Conservation (phyloP, 2,797 vertebrate species). For the Naso thynnoides region DNA sequence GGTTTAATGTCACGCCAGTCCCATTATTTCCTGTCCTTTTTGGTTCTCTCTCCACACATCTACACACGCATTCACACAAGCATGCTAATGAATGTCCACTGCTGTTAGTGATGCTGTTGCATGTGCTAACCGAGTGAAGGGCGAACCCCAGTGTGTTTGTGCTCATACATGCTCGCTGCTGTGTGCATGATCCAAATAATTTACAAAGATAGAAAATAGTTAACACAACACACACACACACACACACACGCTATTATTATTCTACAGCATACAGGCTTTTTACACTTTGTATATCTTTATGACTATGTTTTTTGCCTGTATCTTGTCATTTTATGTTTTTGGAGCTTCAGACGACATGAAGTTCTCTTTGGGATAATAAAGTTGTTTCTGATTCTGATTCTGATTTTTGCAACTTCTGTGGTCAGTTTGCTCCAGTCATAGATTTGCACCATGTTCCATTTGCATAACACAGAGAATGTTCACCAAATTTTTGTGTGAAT, state of each 20-base stretch:
- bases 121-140: slow-evolving; percentile 16
- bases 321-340: too few species aligned
- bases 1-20: slow-evolving; percentile 34
- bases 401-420: background rate
- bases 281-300: too few species aligned
- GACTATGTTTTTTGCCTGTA: too few species aligned
- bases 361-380: too few species aligned
- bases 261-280: too few species aligned
- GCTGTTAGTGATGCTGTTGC: background rate
- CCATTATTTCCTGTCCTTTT: slow-evolving; percentile 14
- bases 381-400: too few species aligned
- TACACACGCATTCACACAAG: slow-evolving; percentile 17
- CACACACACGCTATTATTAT: too few species aligned
- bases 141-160: background rate
- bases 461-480: background rate
- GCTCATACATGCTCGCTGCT: too few species aligned
- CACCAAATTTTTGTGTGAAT: background rate
- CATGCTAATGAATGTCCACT: slow-evolving; percentile 15
- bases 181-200: background rate
- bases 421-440: background rate
- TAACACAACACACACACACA: background rate
- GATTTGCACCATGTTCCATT: background rate
- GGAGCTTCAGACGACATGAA: too few species aligned
- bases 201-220: background rate
- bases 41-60: slow-evolving; percentile 8